These are phyloP conservation scores for Montipora foliosa DNA, from an alignment of 64 coral and sea anemone genomes.

Conservation along the genomic window DNA sequence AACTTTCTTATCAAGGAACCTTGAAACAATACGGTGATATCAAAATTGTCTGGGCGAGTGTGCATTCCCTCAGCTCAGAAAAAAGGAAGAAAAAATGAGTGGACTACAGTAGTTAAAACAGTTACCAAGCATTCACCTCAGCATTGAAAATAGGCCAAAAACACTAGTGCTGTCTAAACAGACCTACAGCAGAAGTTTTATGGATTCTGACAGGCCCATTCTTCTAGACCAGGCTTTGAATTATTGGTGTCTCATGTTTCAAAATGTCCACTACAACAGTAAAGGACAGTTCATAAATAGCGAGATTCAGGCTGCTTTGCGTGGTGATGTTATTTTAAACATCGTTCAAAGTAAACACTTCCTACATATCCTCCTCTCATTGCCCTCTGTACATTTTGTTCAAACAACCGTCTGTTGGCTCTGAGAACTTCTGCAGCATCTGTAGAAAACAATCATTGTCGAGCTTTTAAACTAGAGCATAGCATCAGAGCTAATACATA, in stretches of 20 bases:
- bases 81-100: background rate
- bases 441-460: background rate
- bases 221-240: background rate
- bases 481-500: too few species aligned
- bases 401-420: constrained; percentile 95
- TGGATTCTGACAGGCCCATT: background rate
- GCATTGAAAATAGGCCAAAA: background rate
- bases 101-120: background rate
- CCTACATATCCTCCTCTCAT: constrained; percentile 97
- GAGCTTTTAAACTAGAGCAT: too few species aligned
- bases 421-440: constrained; percentile 97
- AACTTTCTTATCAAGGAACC: background rate
- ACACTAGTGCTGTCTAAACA: background rate
- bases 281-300: constrained; percentile 35
- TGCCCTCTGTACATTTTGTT: constrained; percentile 98
- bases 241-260: constrained; percentile 19
- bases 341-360: constrained; percentile 94
- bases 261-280: background rate
- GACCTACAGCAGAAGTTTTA: background rate
- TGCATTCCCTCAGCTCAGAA: background rate
- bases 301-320: background rate
- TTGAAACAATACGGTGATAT: background rate
- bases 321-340: constrained; percentile 65
- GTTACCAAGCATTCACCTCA: background rate
- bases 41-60: background rate